A percentile compares a stretch with the other conserved stretches of the same genome.
These are phyloP conservation scores for Sphyrna mokarran DNA, from an alignment of 2,113 vertebrate genomes.

Conservation along the genomic window DNA sequence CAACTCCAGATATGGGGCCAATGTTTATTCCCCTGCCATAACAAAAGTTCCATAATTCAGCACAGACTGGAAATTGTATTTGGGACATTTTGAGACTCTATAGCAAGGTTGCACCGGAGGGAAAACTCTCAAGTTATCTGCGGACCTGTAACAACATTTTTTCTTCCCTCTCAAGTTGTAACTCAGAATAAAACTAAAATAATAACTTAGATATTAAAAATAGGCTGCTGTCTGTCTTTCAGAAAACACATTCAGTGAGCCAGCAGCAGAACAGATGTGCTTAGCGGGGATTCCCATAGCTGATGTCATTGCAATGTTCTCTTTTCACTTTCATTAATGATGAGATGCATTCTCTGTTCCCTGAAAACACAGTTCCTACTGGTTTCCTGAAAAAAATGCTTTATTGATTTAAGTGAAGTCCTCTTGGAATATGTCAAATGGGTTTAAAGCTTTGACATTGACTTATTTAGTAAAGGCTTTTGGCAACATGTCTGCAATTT, in stretches of 20 bases:
- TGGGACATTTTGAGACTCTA: background rate
- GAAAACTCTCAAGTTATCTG: background rate
- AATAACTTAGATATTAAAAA: background rate
- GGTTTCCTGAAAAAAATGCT: background rate
- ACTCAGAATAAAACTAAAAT: background rate
- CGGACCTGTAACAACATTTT: background rate
- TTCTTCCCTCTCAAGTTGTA: background rate
- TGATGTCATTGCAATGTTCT: background rate
- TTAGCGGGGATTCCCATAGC: background rate
- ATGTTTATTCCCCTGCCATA: background rate
- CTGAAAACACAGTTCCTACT: background rate
- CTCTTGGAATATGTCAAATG: background rate
- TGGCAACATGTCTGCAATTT: background rate
- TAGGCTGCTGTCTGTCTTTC: background rate
- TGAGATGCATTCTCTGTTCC: background rate
- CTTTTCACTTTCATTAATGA: constrained; percentile 6
- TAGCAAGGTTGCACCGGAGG: too few species aligned
- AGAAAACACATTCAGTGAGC: background rate
- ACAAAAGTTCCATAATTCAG: background rate
- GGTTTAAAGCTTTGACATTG: background rate
- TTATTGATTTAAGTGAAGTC: background rate
- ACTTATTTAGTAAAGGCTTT: background rate
- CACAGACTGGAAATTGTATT: background rate
- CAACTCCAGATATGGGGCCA: background rate
- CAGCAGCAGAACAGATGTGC: constrained; percentile 6